Base-by-base conservation (phyloP, 35 echinoderm and acorn worm genomes). In the Nesometra sesokonis region DNA sequence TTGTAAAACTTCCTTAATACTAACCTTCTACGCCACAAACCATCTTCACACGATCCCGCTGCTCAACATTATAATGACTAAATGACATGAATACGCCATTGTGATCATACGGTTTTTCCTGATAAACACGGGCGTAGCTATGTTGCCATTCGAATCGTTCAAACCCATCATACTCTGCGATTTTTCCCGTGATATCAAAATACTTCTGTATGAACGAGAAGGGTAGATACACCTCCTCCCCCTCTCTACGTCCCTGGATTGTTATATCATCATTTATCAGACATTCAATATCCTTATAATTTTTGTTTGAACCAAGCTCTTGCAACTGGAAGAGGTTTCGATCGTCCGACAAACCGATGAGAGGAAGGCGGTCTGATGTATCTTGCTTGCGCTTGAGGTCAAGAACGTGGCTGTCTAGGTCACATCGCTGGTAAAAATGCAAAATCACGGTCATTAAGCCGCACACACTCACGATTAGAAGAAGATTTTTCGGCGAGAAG, bases 131-230 rank as follows among this genome's bases (percentile, higher is more conserved):
- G 15, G 96, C 92, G 78, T 90, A 91, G 34, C 96, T 99, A 34
- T 99, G 96, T 46, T 99, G 96, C 96, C 92, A 99, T 77, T 99
- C 96, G 78, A 99, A 99, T 5, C 93, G 85, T 81, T 99, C 96
- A 19, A 87, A 88, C 31, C 96, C 96, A 33, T 99, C 93, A 40
- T 94, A 99, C 34, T 93, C 87, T 23, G 90, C 92, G 67, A 99
- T 88, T 33, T 85, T 94, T 17, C 96, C 96, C 79, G 94, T 86
- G 9, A 99, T 86, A 80, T 99, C 96, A 90, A 99, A 99, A 79
- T 99, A 99, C 81, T 94, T 99, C 11, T 89, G 80, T n/a, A 99
- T 90, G 52, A 99, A 99, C 23, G 85, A 87, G 79, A 99, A 99
- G 5, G 96, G 96, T 13, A 99, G 57, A 37, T 90, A 99, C 11